phyloP scores from a whole-genome alignment of 1,140 invertebrate genomes.

The Drosophila pseudoananassae region DNA sequence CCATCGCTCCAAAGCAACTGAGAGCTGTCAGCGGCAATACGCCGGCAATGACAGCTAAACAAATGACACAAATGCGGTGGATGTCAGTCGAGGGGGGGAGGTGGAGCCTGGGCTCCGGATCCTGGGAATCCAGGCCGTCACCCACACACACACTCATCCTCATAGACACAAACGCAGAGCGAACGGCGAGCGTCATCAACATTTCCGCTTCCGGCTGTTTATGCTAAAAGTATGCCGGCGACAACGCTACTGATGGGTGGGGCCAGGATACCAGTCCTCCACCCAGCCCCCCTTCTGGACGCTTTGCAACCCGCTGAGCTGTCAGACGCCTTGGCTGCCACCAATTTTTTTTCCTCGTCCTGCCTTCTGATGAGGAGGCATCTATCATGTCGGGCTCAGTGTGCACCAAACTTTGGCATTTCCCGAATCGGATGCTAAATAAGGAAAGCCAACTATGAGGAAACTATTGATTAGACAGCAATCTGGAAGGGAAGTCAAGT shows the following conservation, averaged over 20 bases:
- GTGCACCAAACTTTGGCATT: constrained; percentile 22
- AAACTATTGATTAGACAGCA: constrained; percentile 46
- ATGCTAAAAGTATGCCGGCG: constrained; percentile 79
- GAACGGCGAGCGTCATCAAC: constrained; percentile 69
- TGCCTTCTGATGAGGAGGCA: constrained; percentile 35
- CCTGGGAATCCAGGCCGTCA: constrained; percentile 10
- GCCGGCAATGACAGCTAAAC: constrained; percentile 80
- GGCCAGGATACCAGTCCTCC: constrained; percentile 3
- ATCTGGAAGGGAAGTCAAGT: constrained; percentile 11
- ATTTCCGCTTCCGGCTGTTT: constrained; percentile 82
- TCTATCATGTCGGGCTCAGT: constrained; percentile 53
- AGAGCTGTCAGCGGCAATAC: constrained; percentile 72
- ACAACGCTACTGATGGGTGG: constrained; percentile 54
- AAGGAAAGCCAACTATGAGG: constrained; percentile 8
- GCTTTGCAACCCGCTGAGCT: constrained; percentile 60
- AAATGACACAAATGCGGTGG: constrained; percentile 70
- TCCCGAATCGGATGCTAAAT: constrained; percentile 23
- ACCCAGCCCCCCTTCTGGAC: background rate
- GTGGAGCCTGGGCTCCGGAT: background rate
- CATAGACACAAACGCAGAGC: constrained; percentile 4
- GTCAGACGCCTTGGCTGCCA: constrained; percentile 71
- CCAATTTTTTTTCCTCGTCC: constrained; percentile 17
- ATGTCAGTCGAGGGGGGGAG: constrained; percentile 8
- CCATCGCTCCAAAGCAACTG: constrained; percentile 33
- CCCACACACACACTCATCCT: constrained; percentile 18